Conservation (phyloP, 1,140 invertebrate species). For the Antheraea mylitta region DNA sequence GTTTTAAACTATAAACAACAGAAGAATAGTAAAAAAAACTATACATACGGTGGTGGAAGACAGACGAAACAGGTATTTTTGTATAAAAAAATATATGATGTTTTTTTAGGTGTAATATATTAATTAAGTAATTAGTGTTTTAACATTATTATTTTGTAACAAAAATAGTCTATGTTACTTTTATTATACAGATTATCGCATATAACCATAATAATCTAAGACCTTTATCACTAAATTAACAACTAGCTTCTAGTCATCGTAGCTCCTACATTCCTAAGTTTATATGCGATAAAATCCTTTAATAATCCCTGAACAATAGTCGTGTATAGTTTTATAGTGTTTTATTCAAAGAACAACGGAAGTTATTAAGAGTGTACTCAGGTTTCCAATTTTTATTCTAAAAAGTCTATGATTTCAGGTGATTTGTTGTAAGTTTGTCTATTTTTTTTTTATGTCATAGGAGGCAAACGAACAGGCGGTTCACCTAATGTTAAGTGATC, state of each 20-base stretch:
- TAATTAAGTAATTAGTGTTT: no score
- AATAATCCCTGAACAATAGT: constrained; percentile 53
- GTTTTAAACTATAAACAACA: no score
- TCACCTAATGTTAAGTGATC: no score
- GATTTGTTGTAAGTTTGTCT: constrained; percentile 11
- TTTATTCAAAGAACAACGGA: constrained; percentile 50
- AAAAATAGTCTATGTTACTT: no score
- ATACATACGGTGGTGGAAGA: no score
- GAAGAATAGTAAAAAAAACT: no score
- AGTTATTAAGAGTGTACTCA: constrained; percentile 57
- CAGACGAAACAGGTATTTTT: no score
- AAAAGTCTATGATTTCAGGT: constrained; percentile 16
- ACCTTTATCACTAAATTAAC: background rate
- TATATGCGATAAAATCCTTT: constrained; percentile 37
- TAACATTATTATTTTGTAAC: background rate
- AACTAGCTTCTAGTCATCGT: background rate
- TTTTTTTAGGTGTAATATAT: no score
- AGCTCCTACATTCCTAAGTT: constrained; percentile 22
- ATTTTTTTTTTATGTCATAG: no score
- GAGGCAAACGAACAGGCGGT: no score
- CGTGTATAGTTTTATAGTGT: constrained; percentile 38
- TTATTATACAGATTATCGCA: no score
- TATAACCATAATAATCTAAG: background rate
- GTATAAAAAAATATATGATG: no score
- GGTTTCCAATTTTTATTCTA: constrained; percentile 43